These are phyloP conservation scores for Habroteleia sp. DNA, from an alignment of 2,888 invertebrate genomes.

Conservation along the genomic window DNA sequence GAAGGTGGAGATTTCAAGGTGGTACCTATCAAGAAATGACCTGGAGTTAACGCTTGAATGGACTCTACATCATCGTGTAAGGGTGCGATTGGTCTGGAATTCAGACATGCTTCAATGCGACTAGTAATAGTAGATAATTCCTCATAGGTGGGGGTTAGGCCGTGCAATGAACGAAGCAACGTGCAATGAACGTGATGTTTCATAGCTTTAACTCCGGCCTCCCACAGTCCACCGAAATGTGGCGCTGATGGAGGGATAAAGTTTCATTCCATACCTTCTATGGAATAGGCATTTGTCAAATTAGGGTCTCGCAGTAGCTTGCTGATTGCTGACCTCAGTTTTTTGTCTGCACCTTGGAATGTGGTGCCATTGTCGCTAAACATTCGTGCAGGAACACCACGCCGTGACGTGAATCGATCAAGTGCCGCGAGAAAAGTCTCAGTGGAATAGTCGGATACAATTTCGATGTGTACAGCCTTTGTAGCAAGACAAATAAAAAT, in stretches of 20 bases:
- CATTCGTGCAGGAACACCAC: constrained; percentile 27
- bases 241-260: constrained; percentile 5
- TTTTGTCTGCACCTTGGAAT: neutral
- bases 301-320: neutral
- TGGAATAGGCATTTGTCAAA: neutral
- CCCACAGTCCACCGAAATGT: constrained; percentile 8
- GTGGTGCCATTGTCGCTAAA: constrained; percentile 15
- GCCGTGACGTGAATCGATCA: constrained; percentile 15
- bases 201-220: constrained; percentile 3
- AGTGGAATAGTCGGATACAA: constrained; percentile 25
- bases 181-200: no score
- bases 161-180: neutral
- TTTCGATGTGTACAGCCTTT: constrained; percentile 16
- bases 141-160: constrained; percentile 1
- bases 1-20: neutral
- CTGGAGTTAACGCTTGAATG: neutral
- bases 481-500: constrained; percentile 15
- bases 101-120: constrained; percentile 5
- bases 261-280: neutral
- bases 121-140: neutral
- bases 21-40: constrained; percentile 8
- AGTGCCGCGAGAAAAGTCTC: constrained; percentile 19
- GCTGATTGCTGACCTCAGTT: neutral
- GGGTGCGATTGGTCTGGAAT: neutral
- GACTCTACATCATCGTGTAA: neutral